A percentile compares a stretch with the other conserved stretches of the same genome.
These are phyloP conservation scores for Aldrovandia affinis DNA, from an alignment of 2,797 vertebrate genomes.

Conservation along the genomic window DNA sequence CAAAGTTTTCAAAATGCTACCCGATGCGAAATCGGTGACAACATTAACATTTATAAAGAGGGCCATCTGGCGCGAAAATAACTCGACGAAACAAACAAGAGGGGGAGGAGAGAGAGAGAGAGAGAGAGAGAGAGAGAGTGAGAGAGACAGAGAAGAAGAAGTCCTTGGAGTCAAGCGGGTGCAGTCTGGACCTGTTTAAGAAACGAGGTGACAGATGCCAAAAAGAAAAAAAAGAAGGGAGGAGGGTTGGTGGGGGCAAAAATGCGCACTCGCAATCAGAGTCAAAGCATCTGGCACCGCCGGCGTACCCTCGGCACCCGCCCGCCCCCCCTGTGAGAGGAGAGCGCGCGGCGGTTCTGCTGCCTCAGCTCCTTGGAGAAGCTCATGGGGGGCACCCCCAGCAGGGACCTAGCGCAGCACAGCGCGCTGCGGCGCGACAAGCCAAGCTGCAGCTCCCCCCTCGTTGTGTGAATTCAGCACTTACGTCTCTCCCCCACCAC, in stretches of 20 bases:
- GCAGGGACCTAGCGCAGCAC: slow-evolving; percentile 60
- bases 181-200: slow-evolving; percentile 62
- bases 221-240: slow-evolving; percentile 4
- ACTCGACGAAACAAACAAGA: slow-evolving; percentile 14
- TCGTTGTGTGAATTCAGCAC: slow-evolving; percentile 71
- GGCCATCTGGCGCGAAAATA: slow-evolving; percentile 35
- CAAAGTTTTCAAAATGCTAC: slow-evolving; percentile 45
- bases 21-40: slow-evolving; percentile 65
- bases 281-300: slow-evolving; percentile 65
- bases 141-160: slow-evolving; percentile 47
- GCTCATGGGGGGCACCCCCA: slow-evolving; percentile 53
- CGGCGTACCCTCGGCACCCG: slow-evolving; percentile 62
- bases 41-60: slow-evolving; percentile 61
- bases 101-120: background rate
- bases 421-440: slow-evolving; percentile 18
- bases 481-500: slow-evolving; percentile 64
- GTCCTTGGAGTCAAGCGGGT: slow-evolving; percentile 68
- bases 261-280: slow-evolving; percentile 10
- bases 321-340: slow-evolving; percentile 48
- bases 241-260: no score
- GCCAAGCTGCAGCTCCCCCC: slow-evolving; percentile 45
- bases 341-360: slow-evolving; percentile 54
- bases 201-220: slow-evolving; percentile 70
- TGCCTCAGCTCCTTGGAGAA: slow-evolving; percentile 68
- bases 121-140: no score